A percentile compares a stretch with the other conserved stretches of the same genome.
phyloP scores from a whole-genome alignment of 2,113 vertebrate genomes.

The Zosterops lateralis region DNA sequence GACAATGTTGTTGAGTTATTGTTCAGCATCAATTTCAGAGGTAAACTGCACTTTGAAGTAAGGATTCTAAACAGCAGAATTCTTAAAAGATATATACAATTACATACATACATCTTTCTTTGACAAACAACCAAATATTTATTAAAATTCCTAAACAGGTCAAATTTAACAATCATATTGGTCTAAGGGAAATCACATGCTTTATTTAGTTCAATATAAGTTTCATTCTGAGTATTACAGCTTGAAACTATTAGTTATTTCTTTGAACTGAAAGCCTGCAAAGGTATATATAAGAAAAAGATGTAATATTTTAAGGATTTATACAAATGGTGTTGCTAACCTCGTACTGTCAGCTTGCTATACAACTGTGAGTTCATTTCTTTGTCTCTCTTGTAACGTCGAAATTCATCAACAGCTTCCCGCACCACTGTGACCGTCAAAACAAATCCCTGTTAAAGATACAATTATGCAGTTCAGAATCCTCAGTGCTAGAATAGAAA shows the following conservation, averaged over 20 bases:
- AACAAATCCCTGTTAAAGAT: conserved; percentile 87
- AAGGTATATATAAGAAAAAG: not conserved
- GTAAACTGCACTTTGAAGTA: not conserved
- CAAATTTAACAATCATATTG: not conserved
- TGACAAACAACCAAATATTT: not conserved
- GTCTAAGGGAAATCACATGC: not conserved
- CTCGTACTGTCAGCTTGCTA: conserved; percentile 93
- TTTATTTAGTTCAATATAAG: not conserved
- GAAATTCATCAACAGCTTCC: conserved; percentile 92
- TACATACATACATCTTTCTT: not conserved
- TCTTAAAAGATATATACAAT: not conserved
- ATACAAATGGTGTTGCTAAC: conserved; percentile 68
- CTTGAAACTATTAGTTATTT: not conserved
- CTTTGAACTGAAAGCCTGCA: not conserved
- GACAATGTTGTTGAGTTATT: not conserved
- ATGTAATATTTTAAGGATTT: not conserved
- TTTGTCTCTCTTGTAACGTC: conserved; percentile 91
- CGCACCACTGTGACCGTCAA: conserved; percentile 89
- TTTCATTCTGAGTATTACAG: not conserved
- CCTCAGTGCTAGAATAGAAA: not conserved
- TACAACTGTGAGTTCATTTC: conserved; percentile 98
- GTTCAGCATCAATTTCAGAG: not conserved
- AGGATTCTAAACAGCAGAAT: not conserved
- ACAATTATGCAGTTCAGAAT: conserved; percentile 20
- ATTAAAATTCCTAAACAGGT: not conserved